Evolutionary conservation across 2,888 invertebrate genomes (phyloP).

Genomic region (Eupeodes latifasciatus): DNA sequence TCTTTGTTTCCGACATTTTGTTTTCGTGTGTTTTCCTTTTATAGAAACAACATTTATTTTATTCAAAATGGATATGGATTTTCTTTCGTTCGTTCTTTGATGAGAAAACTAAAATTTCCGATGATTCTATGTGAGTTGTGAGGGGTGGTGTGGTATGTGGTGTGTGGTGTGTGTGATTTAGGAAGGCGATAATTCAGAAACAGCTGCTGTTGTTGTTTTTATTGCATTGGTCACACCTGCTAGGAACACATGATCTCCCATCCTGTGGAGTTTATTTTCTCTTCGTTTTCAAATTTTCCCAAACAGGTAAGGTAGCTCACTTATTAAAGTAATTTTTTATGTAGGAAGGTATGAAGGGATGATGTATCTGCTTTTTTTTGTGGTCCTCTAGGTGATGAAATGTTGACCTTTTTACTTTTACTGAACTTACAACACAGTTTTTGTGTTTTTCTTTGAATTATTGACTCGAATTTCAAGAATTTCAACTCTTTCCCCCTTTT

Average conservation of each 20-base stretch:
- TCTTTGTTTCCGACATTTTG: constrained; percentile 70
- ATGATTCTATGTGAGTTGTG: not conserved
- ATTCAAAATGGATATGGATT: constrained; percentile 11
- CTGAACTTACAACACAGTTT: not conserved
- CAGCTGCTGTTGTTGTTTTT: constrained; percentile 9
- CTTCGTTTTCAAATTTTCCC: not conserved
- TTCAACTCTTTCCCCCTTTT: not conserved
- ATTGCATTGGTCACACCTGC: constrained; percentile 18
- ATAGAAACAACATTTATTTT: not conserved
- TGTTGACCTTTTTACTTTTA: not conserved
- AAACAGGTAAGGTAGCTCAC: constrained; percentile 21
- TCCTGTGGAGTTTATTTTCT: constrained; percentile 3
- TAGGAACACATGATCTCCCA: not conserved
- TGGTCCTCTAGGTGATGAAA: not conserved
- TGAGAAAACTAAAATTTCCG: not conserved
- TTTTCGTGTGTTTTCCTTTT: constrained; percentile 50
- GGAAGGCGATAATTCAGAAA: not conserved
- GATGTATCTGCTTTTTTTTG: not conserved
- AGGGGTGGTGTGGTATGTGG: too few species aligned
- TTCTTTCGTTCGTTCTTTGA: not conserved
- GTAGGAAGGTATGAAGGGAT: too few species aligned
- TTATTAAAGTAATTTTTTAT: too few species aligned
- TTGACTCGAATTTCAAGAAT: too few species aligned
- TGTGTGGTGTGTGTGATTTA: not conserved
- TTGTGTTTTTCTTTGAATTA: not conserved